These are phyloP conservation scores for Esox masquinongy DNA, from an alignment of 2,797 vertebrate species.

Conservation along the genomic window DNA sequence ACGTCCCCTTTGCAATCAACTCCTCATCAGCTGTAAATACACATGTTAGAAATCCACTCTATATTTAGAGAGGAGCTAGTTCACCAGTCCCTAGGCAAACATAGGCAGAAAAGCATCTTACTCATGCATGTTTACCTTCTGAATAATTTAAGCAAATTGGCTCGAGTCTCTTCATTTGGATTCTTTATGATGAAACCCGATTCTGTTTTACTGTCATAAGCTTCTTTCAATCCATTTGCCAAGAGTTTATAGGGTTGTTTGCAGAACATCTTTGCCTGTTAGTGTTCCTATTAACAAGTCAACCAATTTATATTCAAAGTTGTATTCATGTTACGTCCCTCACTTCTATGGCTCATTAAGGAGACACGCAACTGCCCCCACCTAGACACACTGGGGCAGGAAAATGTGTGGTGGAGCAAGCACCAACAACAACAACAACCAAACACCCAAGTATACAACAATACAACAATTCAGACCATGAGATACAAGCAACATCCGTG, in stretches of 20 bases:
- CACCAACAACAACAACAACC: too few relatives aligned
- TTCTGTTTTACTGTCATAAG: slow-evolving; percentile 27
- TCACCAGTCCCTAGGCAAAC: slow-evolving; percentile 55
- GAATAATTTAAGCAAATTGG: slow-evolving; percentile 63
- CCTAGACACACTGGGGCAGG: too few relatives aligned
- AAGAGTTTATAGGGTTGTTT: neutral
- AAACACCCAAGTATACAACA: too few relatives aligned
- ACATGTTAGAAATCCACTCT: slow-evolving; percentile 64
- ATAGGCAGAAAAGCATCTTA: slow-evolving; percentile 51
- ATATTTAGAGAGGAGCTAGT: slow-evolving; percentile 72
- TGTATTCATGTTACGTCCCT: too few relatives aligned
- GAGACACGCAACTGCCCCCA: too few relatives aligned
- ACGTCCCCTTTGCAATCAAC: slow-evolving; percentile 72
- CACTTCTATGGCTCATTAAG: too few relatives aligned
- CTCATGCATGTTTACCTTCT: slow-evolving; percentile 61
- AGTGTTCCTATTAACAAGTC: neutral
- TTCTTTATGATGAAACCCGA: slow-evolving; percentile 39
- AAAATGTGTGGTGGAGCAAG: too few relatives aligned
- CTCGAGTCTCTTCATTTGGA: slow-evolving; percentile 40
- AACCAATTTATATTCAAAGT: neutral
- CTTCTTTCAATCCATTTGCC: neutral
- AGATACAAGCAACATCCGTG: too few relatives aligned
- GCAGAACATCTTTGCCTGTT: neutral
- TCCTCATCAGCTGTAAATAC: slow-evolving; percentile 77
- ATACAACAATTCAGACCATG: too few relatives aligned